A percentile compares a stretch with the other conserved stretches of the same genome.
Conservation (phyloP, 2,113 vertebrate species). For the human (Homo sapiens) region DNA sequence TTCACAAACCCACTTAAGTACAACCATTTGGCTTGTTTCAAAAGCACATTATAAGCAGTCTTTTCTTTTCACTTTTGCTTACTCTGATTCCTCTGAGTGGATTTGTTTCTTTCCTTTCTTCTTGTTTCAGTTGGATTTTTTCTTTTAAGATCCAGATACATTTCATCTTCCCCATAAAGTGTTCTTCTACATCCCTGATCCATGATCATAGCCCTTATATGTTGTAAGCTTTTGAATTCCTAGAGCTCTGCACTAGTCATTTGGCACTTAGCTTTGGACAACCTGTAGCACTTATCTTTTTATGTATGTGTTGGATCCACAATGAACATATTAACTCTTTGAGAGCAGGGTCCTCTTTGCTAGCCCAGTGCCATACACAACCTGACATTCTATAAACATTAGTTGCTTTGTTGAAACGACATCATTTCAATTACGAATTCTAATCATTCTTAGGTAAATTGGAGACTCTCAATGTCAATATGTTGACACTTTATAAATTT, state of each 20-base stretch:
- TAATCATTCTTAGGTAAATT: background rate
- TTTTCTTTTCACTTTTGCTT: background rate
- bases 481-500: background rate
- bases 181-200: background rate
- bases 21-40: background rate
- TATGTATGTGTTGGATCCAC: background rate
- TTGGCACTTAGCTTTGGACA: background rate
- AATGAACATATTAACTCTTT: background rate
- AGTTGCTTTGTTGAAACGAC: background rate
- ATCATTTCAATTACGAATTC: background rate
- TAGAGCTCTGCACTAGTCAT: background rate
- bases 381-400: background rate
- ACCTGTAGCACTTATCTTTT: background rate
- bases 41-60: background rate
- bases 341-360: background rate
- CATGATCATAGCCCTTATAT: background rate
- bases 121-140: background rate
- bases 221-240: background rate
- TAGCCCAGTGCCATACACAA: too few relatives aligned
- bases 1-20: background rate
- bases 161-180: background rate
- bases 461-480: background rate
- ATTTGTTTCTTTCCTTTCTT: background rate
- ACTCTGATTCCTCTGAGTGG: background rate
- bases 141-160: background rate